phyloP scores from a whole-genome alignment of 1,140 invertebrate species.

The Pectinophora gossypiella region DNA sequence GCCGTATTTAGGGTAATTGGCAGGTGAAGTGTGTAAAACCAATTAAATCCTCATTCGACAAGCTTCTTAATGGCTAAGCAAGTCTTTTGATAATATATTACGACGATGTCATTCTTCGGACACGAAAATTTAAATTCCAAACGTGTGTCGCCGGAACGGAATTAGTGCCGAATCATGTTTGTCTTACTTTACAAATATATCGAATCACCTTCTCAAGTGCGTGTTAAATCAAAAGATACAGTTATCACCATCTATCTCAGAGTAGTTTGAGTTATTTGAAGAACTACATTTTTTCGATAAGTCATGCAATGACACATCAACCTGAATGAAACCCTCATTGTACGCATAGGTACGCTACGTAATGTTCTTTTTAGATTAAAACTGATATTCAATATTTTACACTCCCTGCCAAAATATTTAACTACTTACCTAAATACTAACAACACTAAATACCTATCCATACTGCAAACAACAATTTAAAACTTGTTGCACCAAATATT shows the following conservation, averaged over 20 bases:
- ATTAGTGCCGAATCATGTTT: not conserved
- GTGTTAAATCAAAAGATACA: not conserved
- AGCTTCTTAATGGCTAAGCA: not conserved
- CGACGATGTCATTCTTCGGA: not conserved
- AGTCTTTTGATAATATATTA: not conserved
- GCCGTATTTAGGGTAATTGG: slow-evolving; percentile 21
- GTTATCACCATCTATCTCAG: not conserved
- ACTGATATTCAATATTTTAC: too few species aligned
- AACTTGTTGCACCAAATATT: slow-evolving; percentile 33
- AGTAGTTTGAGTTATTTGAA: too few species aligned
- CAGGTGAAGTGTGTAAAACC: slow-evolving; percentile 16
- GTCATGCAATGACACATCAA: too few species aligned
- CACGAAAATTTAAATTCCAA: not conserved
- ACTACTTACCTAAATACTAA: too few species aligned
- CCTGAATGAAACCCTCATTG: too few species aligned
- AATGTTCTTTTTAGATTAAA: too few species aligned
- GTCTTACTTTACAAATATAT: not conserved
- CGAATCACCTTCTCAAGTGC: not conserved
- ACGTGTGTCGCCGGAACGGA: not conserved
- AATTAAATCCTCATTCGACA: slow-evolving; percentile 16
- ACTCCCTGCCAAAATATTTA: too few species aligned
- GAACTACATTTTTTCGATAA: too few species aligned
- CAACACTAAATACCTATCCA: too few species aligned
- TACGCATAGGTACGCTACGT: too few species aligned
- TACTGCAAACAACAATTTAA: slow-evolving; percentile 10